Conservation (phyloP, 2,113 vertebrate genomes). For the pig (Sus scrofa) region T2T-Sscrofa CM000818.6:73637001-73637500, state of each 20-base stretch:
- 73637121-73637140: background rate
- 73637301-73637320: background rate
- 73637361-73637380: background rate
- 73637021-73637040: background rate
- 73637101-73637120: background rate
- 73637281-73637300: background rate
- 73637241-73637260: background rate
- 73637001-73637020: background rate
- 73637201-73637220: background rate
- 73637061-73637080: background rate
- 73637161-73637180: background rate
- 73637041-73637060: background rate
- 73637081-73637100: background rate
- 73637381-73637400: background rate
- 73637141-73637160: background rate
- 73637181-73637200: background rate
- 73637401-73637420: background rate
- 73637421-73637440: background rate
- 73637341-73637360: background rate
- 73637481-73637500: conserved; percentile 7
- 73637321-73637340: background rate
- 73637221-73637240: background rate
- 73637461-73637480: background rate
- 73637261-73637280: background rate
- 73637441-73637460: conserved; percentile 58